Base-by-base conservation (phyloP, 2,797 vertebrate species). In the Coregonus ussuriensis region DNA sequence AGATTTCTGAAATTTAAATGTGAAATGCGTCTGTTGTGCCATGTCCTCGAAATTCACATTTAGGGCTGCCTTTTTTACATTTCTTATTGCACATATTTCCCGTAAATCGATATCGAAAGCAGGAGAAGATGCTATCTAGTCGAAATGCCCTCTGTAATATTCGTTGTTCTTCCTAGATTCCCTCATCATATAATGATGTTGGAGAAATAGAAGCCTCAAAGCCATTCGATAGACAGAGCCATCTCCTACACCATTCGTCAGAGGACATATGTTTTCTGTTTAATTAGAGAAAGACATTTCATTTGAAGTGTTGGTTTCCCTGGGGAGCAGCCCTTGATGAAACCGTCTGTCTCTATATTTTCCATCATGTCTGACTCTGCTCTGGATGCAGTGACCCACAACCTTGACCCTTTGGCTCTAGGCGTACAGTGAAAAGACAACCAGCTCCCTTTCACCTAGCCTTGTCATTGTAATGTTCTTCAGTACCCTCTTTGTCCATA, bases 1-100 rank as follows among this genome's bases (percentile, higher is more conserved):
- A 72, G 47, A 72, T 70, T 76, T 76, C 13, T 21, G 14, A 47
- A 87, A 81, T 56, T 56, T 76, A 25, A 25, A 25, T 25, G 25
- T 25, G 25, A 25, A 25, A 25, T 25, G 25, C 25, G 76, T 90
- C 84, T n/a, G 91, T 90, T n/a, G 90, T 90, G 91, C 91, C 91
- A 91, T 84, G 72, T 83, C 86, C 62, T 33, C 56, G 52, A 62
- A 72, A 37, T 6, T 52, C 80, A 86, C 83, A 77, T 89, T 89
- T 79, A 74, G 80, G 79, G 82, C 88, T 82, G 89, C 91, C 88
- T 91, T 92, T 84, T 92, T 81, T 77, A 80, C 79, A 29, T 77
- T 65, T 78, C 87, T 88, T 86, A 79, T 91, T 89, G 89, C 89
- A 87, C 87, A 82, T 82, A 74, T 16, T 72, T 83, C 72, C 81